phyloP scores from a whole-genome alignment of 2,888 invertebrate species.

The Diaperis boleti region DNA sequence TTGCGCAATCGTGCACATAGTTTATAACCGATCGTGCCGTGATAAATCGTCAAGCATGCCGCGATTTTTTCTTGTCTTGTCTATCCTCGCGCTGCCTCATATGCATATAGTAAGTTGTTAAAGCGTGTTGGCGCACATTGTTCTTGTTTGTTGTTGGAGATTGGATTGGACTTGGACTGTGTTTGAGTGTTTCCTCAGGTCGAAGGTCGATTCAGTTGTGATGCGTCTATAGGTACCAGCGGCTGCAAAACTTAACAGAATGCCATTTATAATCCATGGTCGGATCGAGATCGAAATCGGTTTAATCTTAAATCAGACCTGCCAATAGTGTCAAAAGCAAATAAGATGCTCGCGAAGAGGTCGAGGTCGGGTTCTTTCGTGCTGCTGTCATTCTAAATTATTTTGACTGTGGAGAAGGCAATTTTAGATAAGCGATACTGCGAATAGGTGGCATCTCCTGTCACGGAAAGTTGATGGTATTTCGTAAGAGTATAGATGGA shows the following conservation, averaged over 20 bases:
- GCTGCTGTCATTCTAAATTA: slow-evolving; percentile 19
- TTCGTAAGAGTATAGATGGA: too few species aligned
- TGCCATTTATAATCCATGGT: slow-evolving; percentile 27
- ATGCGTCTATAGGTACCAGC: slow-evolving; percentile 37
- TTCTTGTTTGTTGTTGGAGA: slow-evolving; percentile 47
- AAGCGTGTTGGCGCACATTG: slow-evolving; percentile 42
- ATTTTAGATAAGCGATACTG: slow-evolving; percentile 12
- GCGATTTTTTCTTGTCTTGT: slow-evolving; percentile 43
- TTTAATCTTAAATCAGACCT: slow-evolving; percentile 23
- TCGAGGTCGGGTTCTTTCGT: slow-evolving; percentile 19
- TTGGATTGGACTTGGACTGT: slow-evolving; percentile 45
- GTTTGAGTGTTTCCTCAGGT: slow-evolving; percentile 46
- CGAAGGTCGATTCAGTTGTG: slow-evolving; percentile 45
- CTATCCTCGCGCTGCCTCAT: slow-evolving; percentile 41
- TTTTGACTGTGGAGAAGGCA: slow-evolving; percentile 18
- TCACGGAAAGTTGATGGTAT: background rate
- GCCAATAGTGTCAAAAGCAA: slow-evolving; percentile 30
- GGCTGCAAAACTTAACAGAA: slow-evolving; percentile 36
- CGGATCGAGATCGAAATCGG: slow-evolving; percentile 19
- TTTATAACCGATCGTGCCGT: slow-evolving; percentile 41
- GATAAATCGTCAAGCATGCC: slow-evolving; percentile 45
- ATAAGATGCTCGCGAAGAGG: slow-evolving; percentile 20
- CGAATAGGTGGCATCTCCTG: background rate
- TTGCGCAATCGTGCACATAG: slow-evolving; percentile 42
- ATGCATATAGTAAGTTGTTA: slow-evolving; percentile 46